A percentile compares a stretch with the other conserved stretches of the same genome.
phyloP scores from a whole-genome alignment of 2,797 vertebrate genomes.

The Taenioides sp. region DNA sequence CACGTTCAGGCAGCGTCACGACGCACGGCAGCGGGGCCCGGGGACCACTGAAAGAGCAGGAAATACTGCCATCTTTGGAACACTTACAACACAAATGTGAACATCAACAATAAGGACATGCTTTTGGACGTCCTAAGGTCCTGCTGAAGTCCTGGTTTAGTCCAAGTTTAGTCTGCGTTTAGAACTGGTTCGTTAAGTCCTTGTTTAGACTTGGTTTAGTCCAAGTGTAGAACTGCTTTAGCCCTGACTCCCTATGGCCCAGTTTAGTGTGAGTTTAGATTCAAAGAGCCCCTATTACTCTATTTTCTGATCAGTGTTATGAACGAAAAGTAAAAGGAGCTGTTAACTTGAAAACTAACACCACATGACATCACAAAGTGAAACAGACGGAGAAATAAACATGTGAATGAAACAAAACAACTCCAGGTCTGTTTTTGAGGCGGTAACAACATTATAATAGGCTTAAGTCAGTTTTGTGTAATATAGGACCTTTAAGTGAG shows the following conservation, averaged over 20 bases:
- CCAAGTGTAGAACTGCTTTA: too few species aligned
- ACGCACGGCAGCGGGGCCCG: constrained; percentile 71
- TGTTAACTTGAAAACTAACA: too few species aligned
- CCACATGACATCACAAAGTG: too few species aligned
- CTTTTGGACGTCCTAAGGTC: neutral
- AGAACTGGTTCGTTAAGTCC: neutral
- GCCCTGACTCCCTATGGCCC: neutral
- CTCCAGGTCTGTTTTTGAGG: too few species aligned
- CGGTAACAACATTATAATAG: too few species aligned
- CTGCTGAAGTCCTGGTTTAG: neutral
- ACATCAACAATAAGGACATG: neutral
- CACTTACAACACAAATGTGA: neutral
- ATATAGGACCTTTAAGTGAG: too few species aligned
- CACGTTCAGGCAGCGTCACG: constrained; percentile 80
- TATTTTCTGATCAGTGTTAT: too few species aligned
- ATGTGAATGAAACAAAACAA: too few species aligned
- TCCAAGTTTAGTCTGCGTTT: neutral
- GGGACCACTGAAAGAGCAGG: constrained; percentile 45
- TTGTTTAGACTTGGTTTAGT: neutral
- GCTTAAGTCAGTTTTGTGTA: too few species aligned
- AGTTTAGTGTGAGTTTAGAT: neutral
- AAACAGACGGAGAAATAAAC: too few species aligned
- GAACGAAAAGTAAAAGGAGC: too few species aligned
- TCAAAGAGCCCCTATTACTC: too few species aligned
- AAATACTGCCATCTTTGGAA: constrained; percentile 70